Evolutionary conservation across 1,140 invertebrate species (phyloP).

Genomic region (Megalopta genalis): DNA sequence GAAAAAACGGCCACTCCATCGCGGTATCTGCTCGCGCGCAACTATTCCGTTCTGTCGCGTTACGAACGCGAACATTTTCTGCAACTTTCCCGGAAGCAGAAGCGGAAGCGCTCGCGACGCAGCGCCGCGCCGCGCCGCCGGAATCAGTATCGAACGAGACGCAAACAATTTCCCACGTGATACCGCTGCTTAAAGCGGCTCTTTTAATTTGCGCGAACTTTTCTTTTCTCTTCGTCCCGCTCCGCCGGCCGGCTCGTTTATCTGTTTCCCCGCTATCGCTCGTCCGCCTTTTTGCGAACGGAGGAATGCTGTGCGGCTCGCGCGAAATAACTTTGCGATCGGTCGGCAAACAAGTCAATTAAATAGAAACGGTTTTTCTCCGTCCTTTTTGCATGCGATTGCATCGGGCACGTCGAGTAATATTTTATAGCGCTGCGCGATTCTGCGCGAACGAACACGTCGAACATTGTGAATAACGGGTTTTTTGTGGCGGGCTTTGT

Average conservation of each 20-base stretch:
- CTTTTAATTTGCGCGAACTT: slow-evolving; percentile 11
- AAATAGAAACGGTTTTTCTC: not conserved
- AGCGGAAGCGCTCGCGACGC: not conserved
- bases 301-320: not conserved
- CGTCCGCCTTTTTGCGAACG: too few species aligned
- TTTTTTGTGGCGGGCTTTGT: too few species aligned
- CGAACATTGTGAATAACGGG: too few species aligned
- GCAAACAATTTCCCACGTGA: slow-evolving; percentile 7
- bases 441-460: too few species aligned
- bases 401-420: too few species aligned
- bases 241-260: not conserved
- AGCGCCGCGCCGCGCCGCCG: too few species aligned
- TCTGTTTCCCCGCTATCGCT: too few species aligned
- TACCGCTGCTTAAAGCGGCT: not conserved
- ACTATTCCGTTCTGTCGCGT: slow-evolving; percentile 1
- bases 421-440: too few species aligned
- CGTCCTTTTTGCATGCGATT: too few species aligned
- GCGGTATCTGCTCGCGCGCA: not conserved
- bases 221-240: not conserved
- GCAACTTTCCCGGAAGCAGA: not conserved
- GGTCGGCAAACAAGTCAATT: not conserved
- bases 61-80: not conserved
- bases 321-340: not conserved
- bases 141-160: not conserved
- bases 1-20: slow-evolving; percentile 19